Evolutionary conservation across 2,888 invertebrate species (phyloP).

Genomic region (Sympetrum striolatum): DNA sequence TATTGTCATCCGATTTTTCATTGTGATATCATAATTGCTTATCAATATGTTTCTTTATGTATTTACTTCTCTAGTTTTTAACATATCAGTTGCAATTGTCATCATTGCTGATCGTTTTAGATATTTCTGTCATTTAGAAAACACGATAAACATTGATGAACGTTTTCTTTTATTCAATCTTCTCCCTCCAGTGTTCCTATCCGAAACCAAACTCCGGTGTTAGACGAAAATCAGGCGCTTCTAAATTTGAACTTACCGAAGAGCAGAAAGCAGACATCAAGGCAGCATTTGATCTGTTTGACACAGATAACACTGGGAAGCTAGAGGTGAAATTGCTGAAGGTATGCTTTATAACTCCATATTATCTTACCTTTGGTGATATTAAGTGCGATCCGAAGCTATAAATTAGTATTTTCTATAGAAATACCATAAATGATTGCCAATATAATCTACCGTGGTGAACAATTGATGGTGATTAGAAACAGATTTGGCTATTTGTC

Average conservation of each 20-base stretch:
- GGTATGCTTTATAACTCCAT: conserved; percentile 60
- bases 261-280: conserved; percentile 92
- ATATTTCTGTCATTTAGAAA: no score
- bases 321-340: conserved; percentile 93
- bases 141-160: no score
- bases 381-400: not conserved
- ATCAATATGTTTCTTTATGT: no score
- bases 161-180: no score
- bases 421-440: not conserved
- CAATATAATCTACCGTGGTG: not conserved
- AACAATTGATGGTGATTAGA: no score
- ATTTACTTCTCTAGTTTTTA: no score
- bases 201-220: not conserved
- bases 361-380: not conserved
- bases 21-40: no score
- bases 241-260: conserved; percentile 84
- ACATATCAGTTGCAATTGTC: no score
- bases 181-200: not conserved
- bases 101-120: no score
- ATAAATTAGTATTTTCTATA: not conserved
- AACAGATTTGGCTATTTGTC: no score
- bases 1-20: no score
- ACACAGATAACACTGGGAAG: conserved; percentile 84
- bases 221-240: conserved; percentile 66
- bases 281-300: conserved; percentile 95